Conservation (phyloP, 2,113 vertebrate genomes). For the Ginglymostoma cirratum region DNA sequence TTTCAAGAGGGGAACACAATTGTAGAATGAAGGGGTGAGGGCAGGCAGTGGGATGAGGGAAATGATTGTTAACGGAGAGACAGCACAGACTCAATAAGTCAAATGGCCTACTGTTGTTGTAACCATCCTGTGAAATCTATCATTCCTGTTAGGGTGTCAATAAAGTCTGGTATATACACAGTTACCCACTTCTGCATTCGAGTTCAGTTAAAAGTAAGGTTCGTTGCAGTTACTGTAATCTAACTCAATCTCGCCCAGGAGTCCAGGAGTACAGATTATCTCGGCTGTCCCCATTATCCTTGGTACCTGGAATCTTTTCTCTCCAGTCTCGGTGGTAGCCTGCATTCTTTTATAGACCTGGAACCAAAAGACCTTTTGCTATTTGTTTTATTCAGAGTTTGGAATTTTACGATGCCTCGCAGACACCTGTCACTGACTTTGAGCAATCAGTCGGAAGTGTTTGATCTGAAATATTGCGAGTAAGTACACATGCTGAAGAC, state of each 20-base stretch:
- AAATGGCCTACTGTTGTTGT: background rate
- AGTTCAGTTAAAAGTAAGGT: too few species aligned
- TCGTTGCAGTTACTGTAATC: too few species aligned
- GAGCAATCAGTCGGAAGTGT: background rate
- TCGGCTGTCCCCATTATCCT: background rate
- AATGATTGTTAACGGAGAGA: too few species aligned
- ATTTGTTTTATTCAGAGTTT: background rate
- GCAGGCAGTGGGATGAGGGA: too few species aligned
- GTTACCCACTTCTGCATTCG: too few species aligned
- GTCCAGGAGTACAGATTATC: background rate
- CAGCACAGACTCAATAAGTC: too few species aligned
- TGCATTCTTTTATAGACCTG: background rate
- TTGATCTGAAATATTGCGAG: constrained; percentile 25
- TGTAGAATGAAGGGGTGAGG: too few species aligned
- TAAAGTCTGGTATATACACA: background rate
- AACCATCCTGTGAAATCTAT: background rate
- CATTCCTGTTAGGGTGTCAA: background rate
- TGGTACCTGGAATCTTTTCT: background rate
- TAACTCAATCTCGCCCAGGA: background rate
- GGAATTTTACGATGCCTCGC: background rate
- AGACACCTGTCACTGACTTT: background rate
- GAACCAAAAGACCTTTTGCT: too few species aligned
- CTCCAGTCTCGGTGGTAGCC: background rate
- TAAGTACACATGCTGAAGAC: constrained; percentile 8
- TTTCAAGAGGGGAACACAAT: too few species aligned